Evolutionary conservation across 2,113 vertebrate genomes (phyloP), one percentile per base, ranked within the genome.

Genomic region (Etheostoma spectabile): DNA sequence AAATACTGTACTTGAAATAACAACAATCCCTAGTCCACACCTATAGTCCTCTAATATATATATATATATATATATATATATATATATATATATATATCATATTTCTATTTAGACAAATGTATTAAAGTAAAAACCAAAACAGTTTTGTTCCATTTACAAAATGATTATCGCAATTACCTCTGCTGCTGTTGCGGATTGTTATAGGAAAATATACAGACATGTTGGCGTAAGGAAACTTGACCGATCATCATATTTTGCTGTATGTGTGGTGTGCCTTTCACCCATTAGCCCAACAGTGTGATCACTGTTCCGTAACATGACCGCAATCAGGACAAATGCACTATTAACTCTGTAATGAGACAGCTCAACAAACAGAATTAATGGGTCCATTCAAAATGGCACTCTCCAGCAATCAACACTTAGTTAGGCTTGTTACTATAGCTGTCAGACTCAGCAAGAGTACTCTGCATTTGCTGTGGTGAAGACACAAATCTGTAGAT

Each of bases 321-420:
- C 79, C 30, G 64, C 92, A 92, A 90, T 93, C 87, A 88, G 90
- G 86, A 92, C 86, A 87, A 91, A 91, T 90, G 90, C 87, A 89
- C 89, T 91, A 86, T 93, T 93, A 92, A 89, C 86, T 93, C 81
- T 61, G 86, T 92, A 94, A 93, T 93, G 91, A 93, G 89, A 93
- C 87, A 88, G 89, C 87, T 91, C 85, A 91, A 91, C 92, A 92
- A 92, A 94, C 85, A 89, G 76, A 91, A 93, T 93, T 84, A 92
- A 92, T 87, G 87, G 72, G 55, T 84, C 78, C 75, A 70, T 91
- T 92, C 77, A 77, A 78, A 90, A 81, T 68, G 79, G 75, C 71
- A 49, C 70, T 88, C 75, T 86, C 69, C 68, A 62, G 83, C 83
- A 78, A 78, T 90, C 80, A 83, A 57, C 90, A 70, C 75, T 86